Base-by-base conservation (phyloP, 2,113 vertebrate genomes). In the Pogonocichla stellata region DNA sequence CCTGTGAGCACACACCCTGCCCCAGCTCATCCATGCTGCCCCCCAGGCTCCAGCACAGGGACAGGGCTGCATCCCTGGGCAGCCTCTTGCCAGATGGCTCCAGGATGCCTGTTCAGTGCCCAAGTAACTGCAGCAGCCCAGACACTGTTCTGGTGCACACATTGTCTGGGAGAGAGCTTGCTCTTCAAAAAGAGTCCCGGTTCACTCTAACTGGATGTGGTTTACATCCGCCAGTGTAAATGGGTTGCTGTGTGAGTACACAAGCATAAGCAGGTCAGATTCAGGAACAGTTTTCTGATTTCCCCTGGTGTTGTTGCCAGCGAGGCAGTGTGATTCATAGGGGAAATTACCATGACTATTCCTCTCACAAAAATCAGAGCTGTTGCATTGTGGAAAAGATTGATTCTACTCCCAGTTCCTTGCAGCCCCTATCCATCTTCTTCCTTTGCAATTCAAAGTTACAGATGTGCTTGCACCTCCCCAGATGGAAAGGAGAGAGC, bases 171-270 rank as follows among this genome's bases (percentile, higher is more conserved):
- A 33, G 34, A 60, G 71, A 61, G 23, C 25, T 73, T 43, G 42
- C 25, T 74, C 33, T 67, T 25, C 36, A 24, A 0, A 18, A 24
- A 25, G 4, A 0, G 0, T 7, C 38, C 20, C 19, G 6, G 5
- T 36, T 86, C 65, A 60, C 29, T 51, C 65, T n/a, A 10, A 9
- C 8, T 71, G 51, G 26, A 6, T 0, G 0, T 48, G 36, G 20
- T 40, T 84, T 66, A 7, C 29, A 24, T 14, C 33, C 60, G 67
- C 6, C 47, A 34, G 11, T 6, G 20, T 16, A 23, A 54, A 34
- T 4, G 17, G 14, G 34, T 14, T 19, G 47, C 48, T 2, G 5
- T 2, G 2, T 34, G 38, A 8, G 15, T 79, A 40, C 47, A 12
- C 40, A 22, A 12, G n/a, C 6, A 29, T 8, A 47, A 22, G 43